A percentile compares a stretch with the other conserved stretches of the same genome.
phyloP scores from a whole-genome alignment of 2,888 invertebrate species.

The Germaria angustata region DNA sequence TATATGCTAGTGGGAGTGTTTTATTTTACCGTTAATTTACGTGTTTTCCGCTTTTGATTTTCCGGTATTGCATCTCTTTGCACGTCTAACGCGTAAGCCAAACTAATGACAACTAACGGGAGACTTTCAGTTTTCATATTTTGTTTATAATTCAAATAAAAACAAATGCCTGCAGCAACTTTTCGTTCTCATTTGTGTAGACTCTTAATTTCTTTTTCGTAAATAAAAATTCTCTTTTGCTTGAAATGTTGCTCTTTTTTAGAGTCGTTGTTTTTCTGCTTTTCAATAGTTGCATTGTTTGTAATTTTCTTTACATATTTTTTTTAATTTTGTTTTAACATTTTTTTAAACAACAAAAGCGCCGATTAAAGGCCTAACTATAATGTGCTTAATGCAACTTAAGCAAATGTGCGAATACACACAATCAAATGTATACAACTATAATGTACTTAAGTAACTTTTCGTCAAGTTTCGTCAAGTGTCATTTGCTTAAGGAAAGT shows the following conservation, averaged over 20 bases:
- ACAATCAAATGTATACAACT: too few species aligned
- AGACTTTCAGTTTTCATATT: constrained; percentile 8
- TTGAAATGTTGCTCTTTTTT: not conserved
- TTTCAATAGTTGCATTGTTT: not conserved
- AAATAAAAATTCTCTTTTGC: constrained; percentile 1
- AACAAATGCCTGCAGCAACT: not conserved
- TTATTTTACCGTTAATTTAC: constrained; percentile 46
- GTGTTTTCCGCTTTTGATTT: constrained; percentile 21
- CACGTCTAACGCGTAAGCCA: constrained; percentile 17
- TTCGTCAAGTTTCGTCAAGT: too few species aligned
- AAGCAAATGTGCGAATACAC: too few species aligned
- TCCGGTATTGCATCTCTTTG: constrained; percentile 5
- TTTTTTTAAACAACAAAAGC: constrained; percentile 31
- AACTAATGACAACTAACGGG: constrained; percentile 49
- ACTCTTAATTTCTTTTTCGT: not conserved
- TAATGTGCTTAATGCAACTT: too few species aligned
- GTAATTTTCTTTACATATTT: not conserved
- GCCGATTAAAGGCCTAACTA: too few species aligned
- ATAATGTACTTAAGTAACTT: too few species aligned
- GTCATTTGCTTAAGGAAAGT: too few species aligned
- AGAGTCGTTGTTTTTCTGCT: not conserved
- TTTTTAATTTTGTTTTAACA: not conserved
- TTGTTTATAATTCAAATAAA: constrained; percentile 22
- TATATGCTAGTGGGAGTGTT: not conserved
- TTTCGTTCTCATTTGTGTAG: not conserved